A percentile compares a stretch with the other conserved stretches of the same genome.
phyloP scores from a whole-genome alignment of 2,113 vertebrate species.

The Tragulus kanchil region DNA sequence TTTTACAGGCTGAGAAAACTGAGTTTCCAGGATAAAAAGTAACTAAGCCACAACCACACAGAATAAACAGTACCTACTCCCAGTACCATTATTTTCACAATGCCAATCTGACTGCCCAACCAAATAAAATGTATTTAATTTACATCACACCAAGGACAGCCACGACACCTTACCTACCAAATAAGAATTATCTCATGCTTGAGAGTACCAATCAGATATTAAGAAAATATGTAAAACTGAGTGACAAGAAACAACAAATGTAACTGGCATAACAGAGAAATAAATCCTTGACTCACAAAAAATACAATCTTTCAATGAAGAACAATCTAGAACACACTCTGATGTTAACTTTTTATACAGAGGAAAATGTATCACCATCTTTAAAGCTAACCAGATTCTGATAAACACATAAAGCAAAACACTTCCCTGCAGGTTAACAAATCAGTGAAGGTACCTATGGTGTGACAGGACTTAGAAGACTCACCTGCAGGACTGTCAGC shows the following conservation, averaged over 20 bases:
- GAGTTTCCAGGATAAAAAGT: slow-evolving; percentile 40
- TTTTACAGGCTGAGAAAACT: slow-evolving; percentile 31
- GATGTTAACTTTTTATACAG: slow-evolving; percentile 47
- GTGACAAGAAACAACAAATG: background rate
- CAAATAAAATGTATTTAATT: slow-evolving; percentile 51
- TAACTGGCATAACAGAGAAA: background rate
- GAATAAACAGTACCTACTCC: background rate
- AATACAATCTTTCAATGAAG: slow-evolving; percentile 55
- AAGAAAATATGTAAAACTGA: slow-evolving; percentile 33
- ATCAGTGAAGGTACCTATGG: background rate
- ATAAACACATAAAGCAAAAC: slow-evolving; percentile 47
- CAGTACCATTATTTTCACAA: slow-evolving; percentile 46
- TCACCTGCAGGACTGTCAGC: slow-evolving; percentile 93
- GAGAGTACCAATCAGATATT: slow-evolving; percentile 20
- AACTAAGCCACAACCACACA: slow-evolving; percentile 27
- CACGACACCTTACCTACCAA: slow-evolving; percentile 28
- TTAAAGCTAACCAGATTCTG: background rate
- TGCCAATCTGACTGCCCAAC: slow-evolving; percentile 37
- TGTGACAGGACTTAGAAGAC: slow-evolving; percentile 44
- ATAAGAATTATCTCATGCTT: slow-evolving; percentile 48
- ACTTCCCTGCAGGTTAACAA: background rate
- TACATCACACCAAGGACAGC: slow-evolving; percentile 33
- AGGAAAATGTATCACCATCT: background rate
- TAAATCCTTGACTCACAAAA: slow-evolving; percentile 49
- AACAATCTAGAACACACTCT: slow-evolving; percentile 47